Conservation (phyloP, 2,888 invertebrate genomes). For the Caenorhabditis sulstoni region DNA sequence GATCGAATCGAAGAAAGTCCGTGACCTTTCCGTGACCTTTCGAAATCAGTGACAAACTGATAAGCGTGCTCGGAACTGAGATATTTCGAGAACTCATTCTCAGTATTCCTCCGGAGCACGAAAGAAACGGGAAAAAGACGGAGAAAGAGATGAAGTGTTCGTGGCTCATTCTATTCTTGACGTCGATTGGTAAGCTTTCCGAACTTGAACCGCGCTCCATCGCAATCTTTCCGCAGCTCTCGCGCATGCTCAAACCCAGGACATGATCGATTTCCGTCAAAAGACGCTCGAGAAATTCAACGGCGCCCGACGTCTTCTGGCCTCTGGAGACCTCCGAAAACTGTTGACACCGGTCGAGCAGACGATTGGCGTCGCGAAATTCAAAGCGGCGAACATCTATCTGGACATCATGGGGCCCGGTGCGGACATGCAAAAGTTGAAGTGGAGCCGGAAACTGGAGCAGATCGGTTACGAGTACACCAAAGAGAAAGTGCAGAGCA, state of each 20-base stretch:
- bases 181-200: too few species aligned
- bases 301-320: conserved; percentile 2
- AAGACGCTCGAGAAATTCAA: conserved; percentile 9
- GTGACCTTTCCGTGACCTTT: too few species aligned
- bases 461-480: conserved; percentile 17
- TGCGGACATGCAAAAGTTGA: conserved; percentile 15
- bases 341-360: background rate
- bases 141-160: too few species aligned
- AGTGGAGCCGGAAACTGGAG: conserved; percentile 4
- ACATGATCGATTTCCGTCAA: conserved; percentile 6
- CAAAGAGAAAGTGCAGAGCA: background rate
- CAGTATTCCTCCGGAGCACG: too few species aligned
- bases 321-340: conserved; percentile 7
- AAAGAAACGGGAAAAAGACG: too few species aligned
- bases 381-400: background rate
- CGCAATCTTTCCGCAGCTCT: too few species aligned
- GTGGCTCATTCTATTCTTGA: too few species aligned
- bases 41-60: too few species aligned
- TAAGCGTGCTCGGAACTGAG: too few species aligned
- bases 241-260: background rate
- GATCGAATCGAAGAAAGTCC: too few species aligned
- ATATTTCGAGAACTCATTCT: too few species aligned
- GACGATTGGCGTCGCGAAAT: background rate
- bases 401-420: conserved; percentile 9
- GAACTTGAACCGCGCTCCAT: too few species aligned